Base-by-base conservation (phyloP, 2,113 vertebrate genomes). In the Rhinogobius similis region DNA sequence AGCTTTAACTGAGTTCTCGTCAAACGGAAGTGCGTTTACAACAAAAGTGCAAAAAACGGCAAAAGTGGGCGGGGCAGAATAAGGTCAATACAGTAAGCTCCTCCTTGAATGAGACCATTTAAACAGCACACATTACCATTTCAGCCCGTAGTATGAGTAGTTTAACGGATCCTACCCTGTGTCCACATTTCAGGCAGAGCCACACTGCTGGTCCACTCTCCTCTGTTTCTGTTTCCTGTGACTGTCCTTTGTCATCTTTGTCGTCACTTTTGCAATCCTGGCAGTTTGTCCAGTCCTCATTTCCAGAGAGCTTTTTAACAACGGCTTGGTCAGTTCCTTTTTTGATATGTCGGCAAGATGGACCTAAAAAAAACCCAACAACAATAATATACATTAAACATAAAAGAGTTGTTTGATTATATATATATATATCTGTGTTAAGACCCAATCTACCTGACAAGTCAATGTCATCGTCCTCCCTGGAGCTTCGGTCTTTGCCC, bases 121-220 rank as follows among this genome's bases (percentile, higher is more conserved):
- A 36, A 36, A 36, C 32, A 5, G 32, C 32, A 36, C 3, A 36
- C 32, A 36, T 36, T 5, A 32, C 29, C 2, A 36, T 36, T 36
- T 7, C 32, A 36, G 32, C 32, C n/a, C 13, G 27, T 14, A 27
- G 13, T 56, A 27, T 14, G 32, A 61, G 59, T 9, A 0, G 16
- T 3, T 5, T 16, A 2, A 14, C 20, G 20, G 18, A 48, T 27
- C 92, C 85, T 93, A 99, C 98, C 91, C 93, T 94, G 67, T 99
- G 94, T 64, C 96, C 96, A 78, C 98, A 99, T 93, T 97, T 98
- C 73, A 98, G 92, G 90, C 98, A 99, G 73, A 97, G 89, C 97
- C 98, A 99, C 81, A 97, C 67, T 0, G 81, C 67, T 0, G 81
- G 70, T 78, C 93, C 94, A 11, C 64, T 21, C 44, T 93, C 93